Base-by-base conservation (phyloP, 1,140 invertebrate species). In the Papilio aristodemus region DNA sequence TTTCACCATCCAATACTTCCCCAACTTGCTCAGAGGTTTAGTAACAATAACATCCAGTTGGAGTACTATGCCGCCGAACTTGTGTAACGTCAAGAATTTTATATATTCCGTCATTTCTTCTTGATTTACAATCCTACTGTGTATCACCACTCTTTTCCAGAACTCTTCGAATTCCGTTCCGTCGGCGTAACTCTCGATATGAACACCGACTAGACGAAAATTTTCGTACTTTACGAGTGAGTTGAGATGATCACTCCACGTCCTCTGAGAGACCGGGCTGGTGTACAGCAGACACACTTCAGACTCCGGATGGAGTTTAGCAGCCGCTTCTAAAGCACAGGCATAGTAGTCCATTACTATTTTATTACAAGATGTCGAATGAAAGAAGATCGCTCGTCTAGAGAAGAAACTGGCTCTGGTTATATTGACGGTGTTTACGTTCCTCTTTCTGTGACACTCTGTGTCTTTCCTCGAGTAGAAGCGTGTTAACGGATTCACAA, bases 131-230 rank as follows among this genome's bases (percentile, higher is more conserved):
- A 66, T 36, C n/a, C 43, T 50, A 14, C 43, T 50, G 4, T 46
- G 39, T 10, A 17, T 27, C 4, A 66, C 13, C 10, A 46, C 19
- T 17, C 14, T 66, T 37, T 50, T 43, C 63, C 63, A 66, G 41
- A 66, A 46, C n/a, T 66, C 32, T 36, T 66, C 63, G 13, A 66
- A 66, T 43, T 66, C 43, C 1, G 63, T 66, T 10, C 41, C 41
- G 14, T 66, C 43, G 32, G 63, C 63, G 9, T 66, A 66, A 36
- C 43, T 46, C 10, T 36, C 11, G n/a, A 66, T 9, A 46, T 66
- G 41, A 1, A 66, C 37, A 17, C 63, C 63, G 13, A 50, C 13
- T 46, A 66, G 6, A 32, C 41, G 39, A 41, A 66, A 50, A 14
- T 66, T 66, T 10, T 43, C 22, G 5, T 36, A 25, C n/a, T 66